Evolutionary conservation across 2,888 invertebrate genomes (phyloP).

Genomic region (Drepanosiphum platanoidis): DNA sequence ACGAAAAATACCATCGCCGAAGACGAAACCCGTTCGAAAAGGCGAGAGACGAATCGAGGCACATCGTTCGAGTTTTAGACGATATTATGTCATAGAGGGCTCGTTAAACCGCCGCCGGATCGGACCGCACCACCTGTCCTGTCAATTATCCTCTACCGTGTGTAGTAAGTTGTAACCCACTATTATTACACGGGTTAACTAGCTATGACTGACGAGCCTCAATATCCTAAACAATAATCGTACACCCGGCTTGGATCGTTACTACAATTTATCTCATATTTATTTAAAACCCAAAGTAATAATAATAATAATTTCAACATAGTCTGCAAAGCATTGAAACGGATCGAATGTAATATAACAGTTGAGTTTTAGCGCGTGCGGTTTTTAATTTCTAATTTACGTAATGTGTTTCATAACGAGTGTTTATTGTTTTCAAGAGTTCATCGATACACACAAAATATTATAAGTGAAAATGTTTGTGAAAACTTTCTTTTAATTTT

Average conservation of each 20-base stretch:
- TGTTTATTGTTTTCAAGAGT: too few relatives aligned
- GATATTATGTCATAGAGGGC: constrained; percentile 14
- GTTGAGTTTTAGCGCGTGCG: too few relatives aligned
- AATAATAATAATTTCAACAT: neutral
- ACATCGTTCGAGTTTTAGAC: neutral
- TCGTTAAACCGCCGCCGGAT: constrained; percentile 4
- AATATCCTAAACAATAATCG: neutral
- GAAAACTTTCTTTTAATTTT: too few relatives aligned
- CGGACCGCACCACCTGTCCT: constrained; percentile 10
- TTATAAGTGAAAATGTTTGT: too few relatives aligned
- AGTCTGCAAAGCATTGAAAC: too few relatives aligned
- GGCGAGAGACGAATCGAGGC: neutral
- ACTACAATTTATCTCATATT: neutral
- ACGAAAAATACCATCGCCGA: neutral
- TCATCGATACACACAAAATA: too few relatives aligned
- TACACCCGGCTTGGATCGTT: neutral
- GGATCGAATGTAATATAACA: too few relatives aligned
- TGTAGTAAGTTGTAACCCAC: neutral
- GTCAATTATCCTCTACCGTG: neutral
- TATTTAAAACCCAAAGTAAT: neutral
- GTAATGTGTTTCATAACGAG: too few relatives aligned
- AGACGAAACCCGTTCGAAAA: neutral
- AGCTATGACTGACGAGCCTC: neutral
- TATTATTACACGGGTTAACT: constrained; percentile 3
- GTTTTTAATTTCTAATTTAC: too few relatives aligned